phyloP scores from a whole-genome alignment of 2,888 invertebrate species.

The Hyposoter didymator region DNA sequence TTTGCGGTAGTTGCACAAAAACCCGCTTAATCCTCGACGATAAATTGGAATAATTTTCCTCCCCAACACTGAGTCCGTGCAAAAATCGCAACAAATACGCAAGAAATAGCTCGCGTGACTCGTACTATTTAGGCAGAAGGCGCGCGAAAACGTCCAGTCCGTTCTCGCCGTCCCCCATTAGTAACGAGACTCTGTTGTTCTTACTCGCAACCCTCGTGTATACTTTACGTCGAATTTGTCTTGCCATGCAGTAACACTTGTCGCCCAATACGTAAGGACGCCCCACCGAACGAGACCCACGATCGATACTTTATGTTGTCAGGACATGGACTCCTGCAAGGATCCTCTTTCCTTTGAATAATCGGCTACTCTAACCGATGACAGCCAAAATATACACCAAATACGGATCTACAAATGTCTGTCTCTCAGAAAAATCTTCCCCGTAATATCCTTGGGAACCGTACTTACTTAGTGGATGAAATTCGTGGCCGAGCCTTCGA shows the following conservation, averaged over 20 bases:
- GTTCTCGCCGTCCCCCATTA: not conserved
- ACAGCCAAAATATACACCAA: not conserved
- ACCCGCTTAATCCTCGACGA: not conserved
- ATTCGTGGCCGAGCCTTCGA: not conserved
- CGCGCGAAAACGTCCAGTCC: slow-evolving; percentile 9
- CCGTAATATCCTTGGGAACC: not conserved
- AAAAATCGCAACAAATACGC: not conserved
- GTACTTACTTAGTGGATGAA: not conserved
- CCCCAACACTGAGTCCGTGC: not conserved
- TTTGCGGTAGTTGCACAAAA: not conserved
- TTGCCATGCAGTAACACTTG: slow-evolving; percentile 6
- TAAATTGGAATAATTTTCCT: not conserved
- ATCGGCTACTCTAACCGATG: not conserved
- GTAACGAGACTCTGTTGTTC: slow-evolving; percentile 16
- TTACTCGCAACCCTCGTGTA: not conserved
- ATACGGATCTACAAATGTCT: not conserved
- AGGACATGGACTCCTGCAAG: not conserved
- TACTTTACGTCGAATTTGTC: slow-evolving; percentile 12
- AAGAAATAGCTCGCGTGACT: not conserved
- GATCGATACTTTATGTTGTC: slow-evolving; percentile 8
- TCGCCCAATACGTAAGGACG: not conserved
- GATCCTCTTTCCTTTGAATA: not conserved
- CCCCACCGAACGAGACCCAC: not conserved
- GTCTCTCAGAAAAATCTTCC: not conserved
- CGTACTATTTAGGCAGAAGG: not conserved